Conservation (phyloP, 2,888 invertebrate genomes). For the Caenorhabditis macrosperma region DNA sequence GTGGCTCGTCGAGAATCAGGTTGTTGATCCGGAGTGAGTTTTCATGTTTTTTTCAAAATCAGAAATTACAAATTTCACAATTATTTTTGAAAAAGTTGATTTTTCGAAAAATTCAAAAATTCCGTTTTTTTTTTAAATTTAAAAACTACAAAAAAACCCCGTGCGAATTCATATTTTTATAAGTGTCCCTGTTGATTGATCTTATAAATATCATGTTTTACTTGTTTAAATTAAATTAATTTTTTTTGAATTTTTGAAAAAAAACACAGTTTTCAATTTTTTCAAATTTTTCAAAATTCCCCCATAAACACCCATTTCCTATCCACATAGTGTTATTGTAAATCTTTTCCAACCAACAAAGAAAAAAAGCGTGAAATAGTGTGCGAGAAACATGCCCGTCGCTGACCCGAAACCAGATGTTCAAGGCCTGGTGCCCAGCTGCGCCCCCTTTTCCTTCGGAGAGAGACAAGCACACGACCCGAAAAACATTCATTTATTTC, state of each 20-base stretch:
- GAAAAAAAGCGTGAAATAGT: no score
- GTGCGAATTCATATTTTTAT: not conserved
- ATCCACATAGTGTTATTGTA: no score
- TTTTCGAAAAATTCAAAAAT: not conserved
- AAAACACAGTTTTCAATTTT: no score
- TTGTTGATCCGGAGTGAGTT: slow-evolving; percentile 73
- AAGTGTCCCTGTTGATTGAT: no score
- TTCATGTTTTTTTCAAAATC: slow-evolving; percentile 2
- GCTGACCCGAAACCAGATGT: slow-evolving; percentile 47
- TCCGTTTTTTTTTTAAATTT: not conserved
- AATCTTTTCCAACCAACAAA: no score
- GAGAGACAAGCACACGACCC: not conserved
- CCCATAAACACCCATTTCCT: no score
- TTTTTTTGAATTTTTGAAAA: no score
- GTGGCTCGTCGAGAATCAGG: slow-evolving; percentile 73
- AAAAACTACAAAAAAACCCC: not conserved
- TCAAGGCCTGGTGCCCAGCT: slow-evolving; percentile 29
- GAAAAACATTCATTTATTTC: not conserved
- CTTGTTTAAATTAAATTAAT: no score
- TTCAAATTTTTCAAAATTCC: no score
- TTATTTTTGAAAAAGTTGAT: not conserved
- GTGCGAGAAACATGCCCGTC: no score
- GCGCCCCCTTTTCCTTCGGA: not conserved
- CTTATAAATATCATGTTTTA: no score
- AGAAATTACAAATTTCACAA: not conserved